Base-by-base conservation (phyloP, 2,888 invertebrate species). In the Ophion obscuratus region DNA sequence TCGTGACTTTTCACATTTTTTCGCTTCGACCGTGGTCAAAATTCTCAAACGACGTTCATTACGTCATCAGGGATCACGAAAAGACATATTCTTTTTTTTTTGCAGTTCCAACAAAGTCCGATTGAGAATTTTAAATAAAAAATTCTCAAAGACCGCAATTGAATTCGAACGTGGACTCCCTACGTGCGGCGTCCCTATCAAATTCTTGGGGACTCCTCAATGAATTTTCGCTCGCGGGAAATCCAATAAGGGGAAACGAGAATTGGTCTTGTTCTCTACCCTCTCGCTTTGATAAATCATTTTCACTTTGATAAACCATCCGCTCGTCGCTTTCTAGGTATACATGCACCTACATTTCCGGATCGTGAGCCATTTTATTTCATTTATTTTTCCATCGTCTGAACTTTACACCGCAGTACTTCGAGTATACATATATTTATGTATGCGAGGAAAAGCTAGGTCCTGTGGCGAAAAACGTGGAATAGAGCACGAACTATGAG, bases 381-480 rank as follows among this genome's bases (percentile, higher is more conserved):
- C 74, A 83, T 81, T 53, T 77, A 86, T 81, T 86, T 86, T 86
- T 81, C 77, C 62, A 86, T 77, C 53, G 70, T 40, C 80, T 68
- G 44, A 83, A 86, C 85, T 86, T 86, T 77, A 73, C 57, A 83
- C 57, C 62, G 76, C 62, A 64, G 61, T 74, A 74, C 24, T 66
- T 62, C 70, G 73, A 17, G 59, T 57, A 14, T 10, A 17, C 9
- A 4, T 36, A n/a, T 76, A 66, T 61, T 27, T 53, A 64, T 53
- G 64, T 53, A 71, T 17, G 40, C 20, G 70, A 40, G 74, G 70
- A 70, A 76, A 70, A 70, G 36, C 36, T 61, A 36, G 27, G 36
- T 36, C 59, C 68, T 66, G 79, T 11, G 70, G 17, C 7, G 57
- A 57, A n/a, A 78, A 40, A 61, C 27, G 71, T 14, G 44, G 70